Evolutionary conservation across 2,888 invertebrate species (phyloP).

Genomic region (Chirona hameri): DNA sequence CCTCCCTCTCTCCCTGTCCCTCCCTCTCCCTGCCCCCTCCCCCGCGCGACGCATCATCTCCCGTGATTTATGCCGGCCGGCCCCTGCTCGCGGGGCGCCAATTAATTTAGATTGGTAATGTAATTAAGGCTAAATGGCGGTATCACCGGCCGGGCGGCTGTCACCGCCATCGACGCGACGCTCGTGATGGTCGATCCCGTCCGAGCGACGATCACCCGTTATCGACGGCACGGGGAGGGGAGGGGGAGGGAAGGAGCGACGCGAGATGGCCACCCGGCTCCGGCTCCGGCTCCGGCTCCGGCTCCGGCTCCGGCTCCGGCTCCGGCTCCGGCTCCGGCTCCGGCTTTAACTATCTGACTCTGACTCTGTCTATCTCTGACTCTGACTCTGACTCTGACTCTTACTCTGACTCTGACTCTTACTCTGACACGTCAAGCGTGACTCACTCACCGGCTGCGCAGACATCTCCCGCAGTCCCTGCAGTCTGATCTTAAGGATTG

Average conservation of each 20-base stretch:
- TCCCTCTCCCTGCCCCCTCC: too few species aligned
- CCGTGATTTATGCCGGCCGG: slow-evolving; percentile 27
- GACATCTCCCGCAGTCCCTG: too few species aligned
- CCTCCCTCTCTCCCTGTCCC: slow-evolving; percentile 34
- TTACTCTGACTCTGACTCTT: too few species aligned
- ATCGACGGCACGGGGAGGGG: not conserved
- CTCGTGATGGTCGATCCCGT: not conserved
- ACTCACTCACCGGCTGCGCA: too few species aligned
- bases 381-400: too few species aligned
- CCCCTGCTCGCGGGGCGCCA: slow-evolving; percentile 2
- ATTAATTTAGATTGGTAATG: slow-evolving; percentile 29
- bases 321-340: too few species aligned
- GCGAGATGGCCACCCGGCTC: not conserved
- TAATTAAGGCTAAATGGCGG: slow-evolving; percentile 27
- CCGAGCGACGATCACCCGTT: not conserved
- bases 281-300: too few species aligned
- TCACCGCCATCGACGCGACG: not conserved
- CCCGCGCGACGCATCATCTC: slow-evolving; percentile 32
- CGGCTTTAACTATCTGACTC: too few species aligned
- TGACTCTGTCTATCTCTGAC: too few species aligned
- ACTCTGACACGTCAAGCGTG: too few species aligned
- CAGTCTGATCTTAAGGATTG: too few species aligned
- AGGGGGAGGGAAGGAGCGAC: not conserved
- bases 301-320: too few species aligned
- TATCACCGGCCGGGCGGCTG: not conserved